A percentile compares a stretch with the other conserved stretches of the same genome.
These are phyloP conservation scores for Melitaea athalia DNA, from an alignment of 2,888 invertebrate genomes.

Conservation along the genomic window DNA sequence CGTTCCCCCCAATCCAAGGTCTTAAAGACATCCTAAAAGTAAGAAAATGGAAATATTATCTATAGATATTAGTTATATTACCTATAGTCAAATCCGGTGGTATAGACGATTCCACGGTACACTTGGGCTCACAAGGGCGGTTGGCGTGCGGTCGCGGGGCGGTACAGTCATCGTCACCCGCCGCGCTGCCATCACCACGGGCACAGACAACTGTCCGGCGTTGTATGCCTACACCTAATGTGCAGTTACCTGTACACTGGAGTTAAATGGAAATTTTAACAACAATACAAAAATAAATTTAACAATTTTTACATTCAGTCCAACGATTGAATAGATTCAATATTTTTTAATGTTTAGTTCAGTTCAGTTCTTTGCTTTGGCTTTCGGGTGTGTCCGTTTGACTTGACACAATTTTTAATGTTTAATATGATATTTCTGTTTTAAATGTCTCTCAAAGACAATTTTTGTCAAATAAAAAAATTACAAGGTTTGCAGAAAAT, in stretches of 20 bases:
- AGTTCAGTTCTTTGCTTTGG: too few species aligned
- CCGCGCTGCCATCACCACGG: conserved; percentile 54
- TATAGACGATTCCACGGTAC: conserved; percentile 41
- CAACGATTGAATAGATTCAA: too few species aligned
- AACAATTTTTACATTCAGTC: too few species aligned
- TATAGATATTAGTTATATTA: conserved; percentile 29
- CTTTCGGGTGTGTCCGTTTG: too few species aligned
- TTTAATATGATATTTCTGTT: too few species aligned
- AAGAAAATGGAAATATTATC: conserved; percentile 4
- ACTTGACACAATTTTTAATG: too few species aligned
- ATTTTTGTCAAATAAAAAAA: too few species aligned
- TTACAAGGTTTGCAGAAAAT: too few species aligned
- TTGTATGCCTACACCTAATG: conserved; percentile 63
- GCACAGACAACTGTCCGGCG: conserved; percentile 78
- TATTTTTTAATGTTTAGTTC: too few species aligned
- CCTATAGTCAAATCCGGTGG: conserved; percentile 56
- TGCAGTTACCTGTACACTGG: conserved; percentile 70
- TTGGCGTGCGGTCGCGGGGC: conserved; percentile 61
- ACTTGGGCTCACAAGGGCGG: conserved; percentile 52
- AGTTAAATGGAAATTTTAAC: background rate
- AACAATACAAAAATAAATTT: background rate
- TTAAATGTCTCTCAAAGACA: too few species aligned
- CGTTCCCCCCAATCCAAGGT: too few species aligned
- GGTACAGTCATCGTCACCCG: conserved; percentile 59
- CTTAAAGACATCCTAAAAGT: too few species aligned